Evolutionary conservation across 2,113 vertebrate genomes (phyloP).

Genomic region (Recurvirostra avosetta): DNA sequence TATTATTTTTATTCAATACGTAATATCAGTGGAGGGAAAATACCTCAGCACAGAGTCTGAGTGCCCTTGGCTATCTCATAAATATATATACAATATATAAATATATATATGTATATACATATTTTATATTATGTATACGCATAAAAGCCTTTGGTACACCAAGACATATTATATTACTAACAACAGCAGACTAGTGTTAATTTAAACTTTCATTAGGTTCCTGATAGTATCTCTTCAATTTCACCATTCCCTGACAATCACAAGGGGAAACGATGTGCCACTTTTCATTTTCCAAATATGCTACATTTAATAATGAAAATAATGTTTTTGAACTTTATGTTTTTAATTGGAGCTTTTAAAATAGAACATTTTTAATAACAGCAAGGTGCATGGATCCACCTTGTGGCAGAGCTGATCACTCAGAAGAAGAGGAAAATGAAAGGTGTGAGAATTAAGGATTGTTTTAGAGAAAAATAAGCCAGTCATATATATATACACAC

Average conservation of each 20-base stretch:
- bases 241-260: conserved; percentile 1
- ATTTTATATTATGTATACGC: neutral
- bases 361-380: neutral
- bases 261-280: neutral
- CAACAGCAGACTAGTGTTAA: neutral
- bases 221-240: neutral
- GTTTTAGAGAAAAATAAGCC: neutral
- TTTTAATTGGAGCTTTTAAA: neutral
- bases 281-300: conserved; percentile 8
- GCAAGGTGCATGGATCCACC: neutral
- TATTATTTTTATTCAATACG: neutral
- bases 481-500: neutral
- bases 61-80: neutral
- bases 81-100: neutral
- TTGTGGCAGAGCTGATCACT: neutral
- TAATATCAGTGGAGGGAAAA: neutral
- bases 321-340: neutral
- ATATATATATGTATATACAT: neutral
- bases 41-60: neutral
- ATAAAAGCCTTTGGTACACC: neutral
- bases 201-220: neutral
- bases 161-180: neutral
- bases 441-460: neutral
- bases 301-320: neutral
- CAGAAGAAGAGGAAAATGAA: neutral